phyloP scores from a whole-genome alignment of 2,113 vertebrate species.

The Fukomys damarensis region DNA sequence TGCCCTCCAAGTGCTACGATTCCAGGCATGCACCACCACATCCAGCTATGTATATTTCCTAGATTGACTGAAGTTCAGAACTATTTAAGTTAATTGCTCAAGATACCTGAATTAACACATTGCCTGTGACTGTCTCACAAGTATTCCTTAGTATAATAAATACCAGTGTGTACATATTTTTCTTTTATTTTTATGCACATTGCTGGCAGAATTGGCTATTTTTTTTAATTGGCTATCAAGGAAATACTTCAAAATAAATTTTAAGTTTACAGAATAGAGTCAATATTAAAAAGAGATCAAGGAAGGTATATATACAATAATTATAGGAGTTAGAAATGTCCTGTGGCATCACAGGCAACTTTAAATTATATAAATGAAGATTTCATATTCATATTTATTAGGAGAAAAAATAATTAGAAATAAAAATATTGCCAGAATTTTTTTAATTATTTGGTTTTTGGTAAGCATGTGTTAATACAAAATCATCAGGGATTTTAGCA shows the following conservation, averaged over 20 bases:
- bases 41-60: not conserved
- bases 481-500: not conserved
- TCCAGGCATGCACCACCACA: not conserved
- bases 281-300: not conserved
- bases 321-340: not conserved
- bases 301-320: not conserved
- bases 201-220: not conserved
- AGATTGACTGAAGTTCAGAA: not conserved
- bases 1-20: not conserved
- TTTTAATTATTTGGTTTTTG: not conserved
- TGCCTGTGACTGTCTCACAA: not conserved
- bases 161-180: not conserved
- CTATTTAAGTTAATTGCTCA: not conserved
- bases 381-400: not conserved
- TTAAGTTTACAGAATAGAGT: not conserved
- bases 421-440: not conserved
- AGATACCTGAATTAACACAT: not conserved
- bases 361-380: not conserved
- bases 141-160: not conserved
- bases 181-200: slow-evolving; percentile 7
- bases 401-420: not conserved
- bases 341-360: not conserved
- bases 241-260: not conserved
- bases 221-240: too few species aligned
- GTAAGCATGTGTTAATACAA: not conserved